These are phyloP conservation scores for Haemorhous mexicanus DNA, from an alignment of 2,113 vertebrate species.

Conservation along the genomic window DNA sequence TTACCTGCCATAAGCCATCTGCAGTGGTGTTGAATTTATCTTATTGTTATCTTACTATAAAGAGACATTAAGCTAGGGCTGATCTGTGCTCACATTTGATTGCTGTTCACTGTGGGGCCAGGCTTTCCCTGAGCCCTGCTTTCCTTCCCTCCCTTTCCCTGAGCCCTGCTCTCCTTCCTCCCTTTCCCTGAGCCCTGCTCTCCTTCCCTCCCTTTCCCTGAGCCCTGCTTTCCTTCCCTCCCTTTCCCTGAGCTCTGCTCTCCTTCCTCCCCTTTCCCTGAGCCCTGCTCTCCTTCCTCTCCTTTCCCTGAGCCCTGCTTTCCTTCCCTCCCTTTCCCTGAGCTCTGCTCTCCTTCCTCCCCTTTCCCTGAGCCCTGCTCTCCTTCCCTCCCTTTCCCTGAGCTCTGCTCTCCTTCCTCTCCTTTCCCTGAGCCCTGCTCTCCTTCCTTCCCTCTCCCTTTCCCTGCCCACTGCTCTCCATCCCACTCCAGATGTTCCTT, in stretches of 20 bases:
- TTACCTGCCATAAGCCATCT: neutral
- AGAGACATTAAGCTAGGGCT: conserved; percentile 22
- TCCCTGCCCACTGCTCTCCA: too few species aligned
- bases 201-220: neutral
- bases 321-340: neutral
- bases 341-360: neutral
- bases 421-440: too few species aligned
- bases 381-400: too few species aligned
- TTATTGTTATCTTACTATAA: neutral
- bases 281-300: neutral
- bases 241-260: neutral
- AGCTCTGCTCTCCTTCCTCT: too few species aligned
- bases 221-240: neutral
- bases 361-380: neutral
- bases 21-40: neutral
- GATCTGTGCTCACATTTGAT: neutral
- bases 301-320: neutral
- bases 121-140: neutral
- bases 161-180: neutral
- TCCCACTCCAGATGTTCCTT: too few species aligned
- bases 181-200: neutral
- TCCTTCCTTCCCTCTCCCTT: too few species aligned
- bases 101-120: neutral
- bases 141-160: neutral
- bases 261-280: neutral